Conservation (phyloP, 1,140 invertebrate genomes). For the Parasteatoda tepidariorum region DNA sequence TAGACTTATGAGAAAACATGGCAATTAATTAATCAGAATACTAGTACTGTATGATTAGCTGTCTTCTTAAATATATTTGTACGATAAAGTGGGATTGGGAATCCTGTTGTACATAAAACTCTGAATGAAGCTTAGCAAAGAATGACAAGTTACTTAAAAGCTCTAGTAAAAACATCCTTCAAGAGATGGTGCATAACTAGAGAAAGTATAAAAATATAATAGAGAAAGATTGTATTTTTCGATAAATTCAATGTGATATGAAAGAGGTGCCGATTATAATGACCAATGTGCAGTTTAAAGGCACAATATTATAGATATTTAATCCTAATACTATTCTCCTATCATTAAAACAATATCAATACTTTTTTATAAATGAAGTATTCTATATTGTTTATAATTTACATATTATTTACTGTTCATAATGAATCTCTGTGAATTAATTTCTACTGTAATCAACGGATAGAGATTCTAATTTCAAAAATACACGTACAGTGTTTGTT, state of each 20-base stretch:
- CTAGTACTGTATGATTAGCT: slow-evolving; percentile 44
- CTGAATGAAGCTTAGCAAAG: slow-evolving; percentile 53
- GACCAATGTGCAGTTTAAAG: slow-evolving; percentile 32
- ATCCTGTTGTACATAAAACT: slow-evolving; percentile 40
- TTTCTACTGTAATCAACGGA: too few species aligned
- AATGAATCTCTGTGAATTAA: too few species aligned
- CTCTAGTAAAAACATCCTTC: slow-evolving; percentile 24
- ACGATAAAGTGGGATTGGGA: slow-evolving; percentile 29
- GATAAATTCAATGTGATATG: slow-evolving; percentile 57
- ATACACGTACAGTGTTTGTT: too few species aligned
- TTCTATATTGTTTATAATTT: too few species aligned
- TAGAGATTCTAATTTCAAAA: too few species aligned
- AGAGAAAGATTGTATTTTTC: slow-evolving; percentile 55
- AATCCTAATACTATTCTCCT: neutral
- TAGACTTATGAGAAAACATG: slow-evolving; percentile 39
- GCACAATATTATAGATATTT: neutral
- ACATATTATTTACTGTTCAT: too few species aligned
- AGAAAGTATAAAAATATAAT: neutral
- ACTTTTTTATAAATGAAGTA: too few species aligned
- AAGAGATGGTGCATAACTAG: slow-evolving; percentile 1
- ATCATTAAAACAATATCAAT: too few species aligned
- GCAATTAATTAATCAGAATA: slow-evolving; percentile 36
- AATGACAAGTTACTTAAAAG: slow-evolving; percentile 4
- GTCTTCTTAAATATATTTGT: slow-evolving; percentile 48
- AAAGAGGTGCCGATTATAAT: slow-evolving; percentile 42